Evolutionary conservation across 2,113 vertebrate genomes (phyloP), one percentile per base, ranked within the genome.

Genomic region (Furnarius figulus): DNA sequence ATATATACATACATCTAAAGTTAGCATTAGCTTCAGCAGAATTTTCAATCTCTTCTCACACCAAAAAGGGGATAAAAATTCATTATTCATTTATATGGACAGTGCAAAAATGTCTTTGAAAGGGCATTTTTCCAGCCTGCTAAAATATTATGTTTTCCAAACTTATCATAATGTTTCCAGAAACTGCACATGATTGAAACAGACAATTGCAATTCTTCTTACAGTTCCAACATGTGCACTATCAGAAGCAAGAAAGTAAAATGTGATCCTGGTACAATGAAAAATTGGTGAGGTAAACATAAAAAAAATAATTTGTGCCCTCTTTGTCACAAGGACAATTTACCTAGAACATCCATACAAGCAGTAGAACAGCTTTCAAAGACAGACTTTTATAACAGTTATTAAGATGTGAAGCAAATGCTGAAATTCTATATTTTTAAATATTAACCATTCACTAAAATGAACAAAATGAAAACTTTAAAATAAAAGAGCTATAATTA

Each of bases 391-490:
- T 74, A 37, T 39, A 70, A 49, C 47, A 80, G 11, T 61, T 92
- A 75, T 50, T 80, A 88, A 72, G 52, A 96, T 59, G 89, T 9
- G 46, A 96, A 95, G 79, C 10, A 93, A 93, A 92, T 42, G 9
- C n/a, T 72, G 85, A 89, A 96, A 85, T 78, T 74, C 11, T 66
- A 6, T 35, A 56, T 65, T 59, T 96, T 76, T 53, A 87, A 65
- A 52, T 72, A 92, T 72, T 46, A 72, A 67, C 20, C 30, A 52
- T 37, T 87, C 31, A 87, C 89, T 66, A 89, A 94, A 89, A 89
- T 65, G 20, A 96, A 52, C 8, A 86, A 14, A 95, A 92, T 33
- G 33, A 37, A 78, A 96, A 83, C 37, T 62, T 62, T 55, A 4
- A 37, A 70, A 58, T 55, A 20, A 55, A 75, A 89, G 61, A 40